phyloP scores from a whole-genome alignment of 2,888 invertebrate species.

The Agrilus cyanescens region DNA sequence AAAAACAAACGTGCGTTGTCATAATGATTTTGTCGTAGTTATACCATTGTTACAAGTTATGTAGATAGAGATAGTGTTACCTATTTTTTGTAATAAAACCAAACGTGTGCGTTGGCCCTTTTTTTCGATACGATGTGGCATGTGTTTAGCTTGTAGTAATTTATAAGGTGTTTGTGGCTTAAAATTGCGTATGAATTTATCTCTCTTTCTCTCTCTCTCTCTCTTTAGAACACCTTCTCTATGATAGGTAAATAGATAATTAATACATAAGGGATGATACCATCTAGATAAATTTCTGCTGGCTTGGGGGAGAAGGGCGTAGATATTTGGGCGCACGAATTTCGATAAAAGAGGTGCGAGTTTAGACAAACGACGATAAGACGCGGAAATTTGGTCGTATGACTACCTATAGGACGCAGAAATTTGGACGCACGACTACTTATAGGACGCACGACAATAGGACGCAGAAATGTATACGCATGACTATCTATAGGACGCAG shows the following conservation, averaged over 20 bases:
- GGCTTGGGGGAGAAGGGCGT: too few relatives aligned
- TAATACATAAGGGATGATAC: background rate
- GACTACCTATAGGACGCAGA: too few relatives aligned
- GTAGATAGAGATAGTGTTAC: slow-evolving; percentile 33
- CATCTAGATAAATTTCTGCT: too few relatives aligned
- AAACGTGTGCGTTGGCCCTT: slow-evolving; percentile 12
- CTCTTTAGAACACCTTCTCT: slow-evolving; percentile 13
- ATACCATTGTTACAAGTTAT: slow-evolving; percentile 33
- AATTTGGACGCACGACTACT: too few relatives aligned
- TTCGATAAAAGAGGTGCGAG: too few relatives aligned
- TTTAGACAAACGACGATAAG: too few relatives aligned
- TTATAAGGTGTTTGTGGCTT: slow-evolving; percentile 27
- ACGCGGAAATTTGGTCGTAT: too few relatives aligned
- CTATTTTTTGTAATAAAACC: slow-evolving; percentile 34
- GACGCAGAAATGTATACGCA: too few relatives aligned
- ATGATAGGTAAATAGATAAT: too few relatives aligned
- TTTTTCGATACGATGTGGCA: slow-evolving; percentile 19
- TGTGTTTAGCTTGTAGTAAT: slow-evolving; percentile 20
- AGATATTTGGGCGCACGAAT: too few relatives aligned
- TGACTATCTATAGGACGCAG: too few relatives aligned
- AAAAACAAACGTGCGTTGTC: slow-evolving; percentile 23
- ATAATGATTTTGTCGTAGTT: slow-evolving; percentile 34
- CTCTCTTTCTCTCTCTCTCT: slow-evolving; percentile 13
- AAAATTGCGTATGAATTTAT: background rate
- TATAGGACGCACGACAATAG: too few relatives aligned